Base-by-base conservation (phyloP, 2,888 invertebrate species). In the Parnassius smintheus region DNA sequence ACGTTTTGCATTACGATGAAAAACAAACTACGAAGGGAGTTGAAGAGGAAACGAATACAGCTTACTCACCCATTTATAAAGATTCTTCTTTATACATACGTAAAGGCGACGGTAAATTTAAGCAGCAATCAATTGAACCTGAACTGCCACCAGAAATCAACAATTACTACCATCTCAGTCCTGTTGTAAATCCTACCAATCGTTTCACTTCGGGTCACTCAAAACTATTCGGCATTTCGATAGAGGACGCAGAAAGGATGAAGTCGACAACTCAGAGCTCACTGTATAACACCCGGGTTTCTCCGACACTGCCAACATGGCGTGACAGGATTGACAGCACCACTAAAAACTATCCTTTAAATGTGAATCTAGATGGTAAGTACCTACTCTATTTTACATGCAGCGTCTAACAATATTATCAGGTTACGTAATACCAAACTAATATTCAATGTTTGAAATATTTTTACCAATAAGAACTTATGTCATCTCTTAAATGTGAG, bases 151-250 rank as follows among this genome's bases (percentile, higher is more conserved):
- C 74, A 58, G 82, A 83, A 65, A 66, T 76, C 10, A 76, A 78
- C 70, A 82, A 84, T 62, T 78, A 71, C 69, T 81, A 81, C 58
- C 70, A 63, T 10, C 77, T 68, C 3, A 77, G 70, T 8, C 72
- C 76, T 7, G 59, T 65, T 7, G 59, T 66, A 35, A 75, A 73
- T 42, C 66, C 70, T 9, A 76, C 82, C 48, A 70, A 81, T 35
- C 85, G 82, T 66, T 94, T 94, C 70, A 93, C 94, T 7, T 94
- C 94, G 51, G 94, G 94, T 50, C 94, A 94, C 79, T 94, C 94
- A 63, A 94, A 94, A 66, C 86, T 93, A 65, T 94, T 94, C 69
- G 94, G 94, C 61, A 88, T 94, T 65, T 93, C 93, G 59, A 92
- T 94, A 55, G 94, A 94, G 73, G 93, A 94, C 65, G 93, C 93